A percentile compares a stretch with the other conserved stretches of the same genome.
Evolutionary conservation across 2,113 vertebrate species (phyloP).

Genomic region (Psittacula cyanocephala): DNA sequence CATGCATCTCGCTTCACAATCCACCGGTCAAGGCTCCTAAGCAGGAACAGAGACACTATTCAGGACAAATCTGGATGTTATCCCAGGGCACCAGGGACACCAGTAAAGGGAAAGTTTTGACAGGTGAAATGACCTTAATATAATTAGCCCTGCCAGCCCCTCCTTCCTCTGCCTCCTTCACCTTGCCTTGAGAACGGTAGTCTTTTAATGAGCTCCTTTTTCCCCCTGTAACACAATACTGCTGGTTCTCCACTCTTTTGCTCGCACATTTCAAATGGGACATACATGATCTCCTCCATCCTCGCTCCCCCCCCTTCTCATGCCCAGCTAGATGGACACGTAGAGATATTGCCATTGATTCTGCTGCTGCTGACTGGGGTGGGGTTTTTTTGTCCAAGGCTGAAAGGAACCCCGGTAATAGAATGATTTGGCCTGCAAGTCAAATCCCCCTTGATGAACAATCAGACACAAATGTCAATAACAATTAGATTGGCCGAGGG

Average conservation of each 20-base stretch:
- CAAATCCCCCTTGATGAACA: conserved; percentile 78
- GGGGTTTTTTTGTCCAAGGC: conserved; percentile 14
- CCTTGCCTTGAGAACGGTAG: conserved; percentile 50
- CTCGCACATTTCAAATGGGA: not conserved
- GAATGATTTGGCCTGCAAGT: conserved; percentile 73
- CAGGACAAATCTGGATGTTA: conserved; percentile 64
- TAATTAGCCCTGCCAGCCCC: conserved; percentile 56
- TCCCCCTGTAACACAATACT: conserved; percentile 43
- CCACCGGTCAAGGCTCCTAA: conserved; percentile 53
- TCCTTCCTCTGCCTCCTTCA: conserved; percentile 66
- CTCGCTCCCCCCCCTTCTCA: not conserved
- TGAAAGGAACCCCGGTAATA: conserved; percentile 67
- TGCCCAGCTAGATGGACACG: conserved; percentile 30
- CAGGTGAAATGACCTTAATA: conserved; percentile 73
- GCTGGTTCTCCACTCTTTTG: not conserved
- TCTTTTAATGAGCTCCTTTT: conserved; percentile 53
- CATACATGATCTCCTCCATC: not conserved
- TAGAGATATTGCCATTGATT: conserved; percentile 71
- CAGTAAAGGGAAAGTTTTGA: conserved; percentile 70
- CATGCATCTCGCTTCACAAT: not conserved
- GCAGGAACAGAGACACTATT: conserved; percentile 69
- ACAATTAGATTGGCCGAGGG: conserved; percentile 82
- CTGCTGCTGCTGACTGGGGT: conserved; percentile 3
- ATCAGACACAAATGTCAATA: conserved; percentile 84
- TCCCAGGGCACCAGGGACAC: conserved; percentile 65